These are phyloP conservation scores for Nymphalis c-album DNA, from an alignment of 2,888 invertebrate species.

Conservation along the genomic window DNA sequence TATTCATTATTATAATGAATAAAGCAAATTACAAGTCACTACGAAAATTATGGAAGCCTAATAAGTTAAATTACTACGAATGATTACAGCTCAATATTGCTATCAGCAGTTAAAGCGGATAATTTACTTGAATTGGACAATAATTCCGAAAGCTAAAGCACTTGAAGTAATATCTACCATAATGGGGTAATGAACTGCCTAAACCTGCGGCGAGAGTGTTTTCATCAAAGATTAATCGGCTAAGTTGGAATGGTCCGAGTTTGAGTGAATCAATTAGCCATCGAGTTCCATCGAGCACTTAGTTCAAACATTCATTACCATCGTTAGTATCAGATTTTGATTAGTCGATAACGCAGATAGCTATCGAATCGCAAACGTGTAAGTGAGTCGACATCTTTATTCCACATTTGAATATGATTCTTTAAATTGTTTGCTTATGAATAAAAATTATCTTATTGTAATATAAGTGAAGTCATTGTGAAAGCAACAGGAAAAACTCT, in stretches of 20 bases:
- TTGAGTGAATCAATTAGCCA: constrained; percentile 24
- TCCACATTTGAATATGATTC: background rate
- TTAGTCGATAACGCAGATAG: constrained; percentile 7
- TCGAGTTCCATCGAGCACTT: constrained; percentile 15
- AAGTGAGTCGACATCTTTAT: background rate
- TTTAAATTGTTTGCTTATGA: no score
- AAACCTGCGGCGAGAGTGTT: constrained; percentile 18
- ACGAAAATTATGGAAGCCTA: no score
- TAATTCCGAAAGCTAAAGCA: constrained; percentile 8
- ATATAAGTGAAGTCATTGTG: no score
- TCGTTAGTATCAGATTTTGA: constrained; percentile 20
- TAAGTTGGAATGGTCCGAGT: constrained; percentile 25
- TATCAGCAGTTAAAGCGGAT: background rate
- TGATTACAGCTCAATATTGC: background rate
- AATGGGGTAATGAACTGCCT: constrained; percentile 17
- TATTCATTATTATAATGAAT: no score
- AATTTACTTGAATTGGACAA: background rate
- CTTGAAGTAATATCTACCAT: constrained; percentile 8
- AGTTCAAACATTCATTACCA: constrained; percentile 16
- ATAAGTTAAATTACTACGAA: no score
- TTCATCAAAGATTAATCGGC: constrained; percentile 30
- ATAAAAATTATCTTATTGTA: no score
- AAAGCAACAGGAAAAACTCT: no score
- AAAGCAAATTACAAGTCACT: no score
- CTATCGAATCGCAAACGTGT: background rate